Conservation (phyloP, 2,888 invertebrate species). For the Rhagonycha lutea region DNA sequence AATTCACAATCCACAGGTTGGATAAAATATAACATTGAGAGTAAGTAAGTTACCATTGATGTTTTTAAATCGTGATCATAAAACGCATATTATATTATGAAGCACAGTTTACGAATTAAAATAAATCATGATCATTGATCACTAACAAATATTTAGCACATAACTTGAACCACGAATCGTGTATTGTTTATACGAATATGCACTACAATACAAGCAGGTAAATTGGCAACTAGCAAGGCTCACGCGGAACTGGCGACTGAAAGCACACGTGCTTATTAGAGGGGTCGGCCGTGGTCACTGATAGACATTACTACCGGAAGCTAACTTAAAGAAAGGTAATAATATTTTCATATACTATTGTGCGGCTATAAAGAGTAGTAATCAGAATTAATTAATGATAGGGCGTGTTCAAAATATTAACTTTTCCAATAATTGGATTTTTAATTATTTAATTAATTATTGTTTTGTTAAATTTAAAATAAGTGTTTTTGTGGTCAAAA, state of each 20-base stretch:
- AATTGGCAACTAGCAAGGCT: slow-evolving; percentile 37
- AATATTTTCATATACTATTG: neutral
- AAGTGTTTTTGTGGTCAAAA: too few species aligned
- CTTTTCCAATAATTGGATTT: neutral
- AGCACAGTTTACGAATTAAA: neutral
- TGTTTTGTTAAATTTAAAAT: too few species aligned
- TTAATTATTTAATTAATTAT: neutral
- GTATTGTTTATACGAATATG: neutral
- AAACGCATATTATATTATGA: neutral
- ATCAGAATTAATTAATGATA: neutral
- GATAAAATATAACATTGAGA: neutral
- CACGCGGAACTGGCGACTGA: slow-evolving; percentile 49
- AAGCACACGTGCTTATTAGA: slow-evolving; percentile 46
- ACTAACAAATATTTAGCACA: neutral
- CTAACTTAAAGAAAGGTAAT: slow-evolving; percentile 1
- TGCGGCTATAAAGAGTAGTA: neutral
- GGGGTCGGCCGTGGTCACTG: slow-evolving; percentile 33
- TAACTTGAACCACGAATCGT: neutral
- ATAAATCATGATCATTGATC: neutral
- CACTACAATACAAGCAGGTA: slow-evolving; percentile 25
- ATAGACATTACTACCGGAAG: slow-evolving; percentile 18
- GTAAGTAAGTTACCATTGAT: neutral
- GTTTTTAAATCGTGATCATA: neutral
- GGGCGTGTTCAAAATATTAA: neutral
- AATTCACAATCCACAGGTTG: neutral